Evolutionary conservation across 1,140 invertebrate species (phyloP), one percentile per base, ranked within the genome.

Genomic region (Manduca sexta): DNA sequence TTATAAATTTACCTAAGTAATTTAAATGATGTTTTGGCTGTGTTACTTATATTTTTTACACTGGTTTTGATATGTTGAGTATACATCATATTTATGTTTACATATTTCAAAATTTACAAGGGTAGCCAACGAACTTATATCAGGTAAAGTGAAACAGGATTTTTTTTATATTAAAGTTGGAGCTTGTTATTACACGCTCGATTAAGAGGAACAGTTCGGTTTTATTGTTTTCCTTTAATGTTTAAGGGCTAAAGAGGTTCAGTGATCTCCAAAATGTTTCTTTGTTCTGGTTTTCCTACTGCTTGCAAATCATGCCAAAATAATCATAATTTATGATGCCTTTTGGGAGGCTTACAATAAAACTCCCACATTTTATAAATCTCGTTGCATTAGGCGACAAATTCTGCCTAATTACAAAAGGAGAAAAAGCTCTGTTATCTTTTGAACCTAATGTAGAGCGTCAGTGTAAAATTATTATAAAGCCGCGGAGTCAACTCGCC

Each of bases 401-500:
- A 75, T 75, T 69, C 71, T 69, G 74, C 59, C 33, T 58, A 29
- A 58, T 41, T 60, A 79, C 74, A 80, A 80, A 81, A 75, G 64
- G 56, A 74, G 61, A 77, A 82, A 84, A 83, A 78, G 74, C 71
- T 79, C 64, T 76, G 73, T 79, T 82, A 81, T 80, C 77, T 79
- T 70, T 45, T 67, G 53, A 80, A 64, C 60, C 65, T 69, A 75
- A 81, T 80, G 70, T 80, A 69, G 73, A 79, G 69, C 73, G 75
- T 73, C 69, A 60, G 55, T 75, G 71, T 69, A 79, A 82, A 77
- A 69, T 73, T 82, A 82, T 81, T 85, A 83, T 83, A 85, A 85
- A 83, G 81, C 67, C 68, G 62, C 61, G 58, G 54, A 63, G 56
- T 51, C 49, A 69, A 64, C 64, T 66, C 52, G 54, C 56, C 62